These are phyloP conservation scores for Hippopotamus amphibius DNA, from an alignment of 2,113 vertebrate species.

Conservation along the genomic window DNA sequence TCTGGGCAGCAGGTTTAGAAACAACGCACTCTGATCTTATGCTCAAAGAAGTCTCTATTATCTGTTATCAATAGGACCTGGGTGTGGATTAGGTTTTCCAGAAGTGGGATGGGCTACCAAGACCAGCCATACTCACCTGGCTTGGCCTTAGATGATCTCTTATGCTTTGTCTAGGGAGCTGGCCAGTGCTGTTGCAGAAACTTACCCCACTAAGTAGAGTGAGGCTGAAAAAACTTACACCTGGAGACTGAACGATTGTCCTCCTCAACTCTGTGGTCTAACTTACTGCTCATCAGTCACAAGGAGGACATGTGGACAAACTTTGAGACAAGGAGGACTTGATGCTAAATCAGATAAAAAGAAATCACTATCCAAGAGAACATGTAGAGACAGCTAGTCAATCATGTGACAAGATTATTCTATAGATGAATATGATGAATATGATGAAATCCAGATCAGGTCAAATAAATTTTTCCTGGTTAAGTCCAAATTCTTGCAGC, in stretches of 20 bases:
- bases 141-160: neutral
- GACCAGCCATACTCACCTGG: neutral
- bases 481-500: constrained; percentile 49
- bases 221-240: neutral
- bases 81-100: neutral
- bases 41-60: neutral
- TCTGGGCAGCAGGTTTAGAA: constrained; percentile 1
- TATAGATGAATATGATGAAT: neutral
- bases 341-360: constrained; percentile 50
- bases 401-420: neutral
- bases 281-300: neutral
- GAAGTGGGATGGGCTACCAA: neutral
- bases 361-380: neutral
- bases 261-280: neutral
- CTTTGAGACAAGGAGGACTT: neutral
- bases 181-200: neutral
- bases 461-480: constrained; percentile 41
- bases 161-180: neutral
- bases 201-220: neutral
- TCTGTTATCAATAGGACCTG: neutral
- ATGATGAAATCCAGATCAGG: constrained; percentile 57
- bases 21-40: neutral
- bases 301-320: neutral
- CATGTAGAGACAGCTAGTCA: neutral
- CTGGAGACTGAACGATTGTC: neutral